Conservation (phyloP, 2,797 vertebrate genomes). For the Orestias chungarensis region DNA sequence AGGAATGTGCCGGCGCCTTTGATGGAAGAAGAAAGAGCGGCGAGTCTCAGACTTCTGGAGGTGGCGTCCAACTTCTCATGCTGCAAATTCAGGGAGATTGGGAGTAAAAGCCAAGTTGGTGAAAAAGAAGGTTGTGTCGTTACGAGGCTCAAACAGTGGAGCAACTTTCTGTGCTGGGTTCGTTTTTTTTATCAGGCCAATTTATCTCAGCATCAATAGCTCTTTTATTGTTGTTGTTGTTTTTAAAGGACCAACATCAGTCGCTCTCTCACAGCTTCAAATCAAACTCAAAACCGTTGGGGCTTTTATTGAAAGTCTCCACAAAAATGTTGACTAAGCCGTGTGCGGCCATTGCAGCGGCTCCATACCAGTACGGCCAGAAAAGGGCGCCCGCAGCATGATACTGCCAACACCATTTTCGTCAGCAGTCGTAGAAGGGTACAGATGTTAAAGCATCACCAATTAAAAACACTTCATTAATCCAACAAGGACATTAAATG, state of each 20-base stretch:
- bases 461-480: too few species aligned
- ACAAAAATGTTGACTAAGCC: slow-evolving; percentile 14
- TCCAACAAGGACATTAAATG: too few species aligned
- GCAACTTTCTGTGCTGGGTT: not conserved
- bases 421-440: not conserved
- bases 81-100: slow-evolving; percentile 64
- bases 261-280: not conserved
- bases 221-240: too few species aligned
- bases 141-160: not conserved
- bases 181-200: too few species aligned
- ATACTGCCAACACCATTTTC: too few species aligned
- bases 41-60: slow-evolving; percentile 69
- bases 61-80: slow-evolving; percentile 81
- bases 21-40: slow-evolving; percentile 80
- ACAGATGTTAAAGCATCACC: not conserved
- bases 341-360: not conserved
- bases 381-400: too few species aligned
- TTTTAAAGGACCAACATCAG: not conserved
- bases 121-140: not conserved
- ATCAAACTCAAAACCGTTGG: not conserved
- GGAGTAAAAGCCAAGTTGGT: not conserved
- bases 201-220: too few species aligned
- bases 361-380: not conserved
- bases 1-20: slow-evolving; percentile 69
- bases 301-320: slow-evolving; percentile 1